phyloP scores from a whole-genome alignment of 2,888 invertebrate species.

The Lumbricus terrestris region DNA sequence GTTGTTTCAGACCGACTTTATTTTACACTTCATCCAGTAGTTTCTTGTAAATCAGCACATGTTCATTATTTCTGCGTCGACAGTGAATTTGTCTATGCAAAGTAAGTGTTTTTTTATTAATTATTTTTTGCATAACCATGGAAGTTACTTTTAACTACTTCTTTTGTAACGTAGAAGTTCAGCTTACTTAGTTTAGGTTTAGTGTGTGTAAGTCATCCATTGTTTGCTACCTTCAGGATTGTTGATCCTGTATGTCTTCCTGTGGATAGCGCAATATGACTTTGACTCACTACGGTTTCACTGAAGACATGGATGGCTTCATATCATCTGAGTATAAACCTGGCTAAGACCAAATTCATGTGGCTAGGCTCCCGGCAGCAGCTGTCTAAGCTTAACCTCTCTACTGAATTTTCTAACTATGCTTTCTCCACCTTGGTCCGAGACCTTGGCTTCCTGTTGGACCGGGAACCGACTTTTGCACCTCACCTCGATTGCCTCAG shows the following conservation, averaged over 20 bases:
- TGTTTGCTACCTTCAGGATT: not conserved
- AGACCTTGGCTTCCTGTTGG: no score
- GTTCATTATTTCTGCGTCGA: slow-evolving; percentile 19
- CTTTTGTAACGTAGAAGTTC: not conserved
- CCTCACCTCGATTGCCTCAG: no score
- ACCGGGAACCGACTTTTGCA: no score
- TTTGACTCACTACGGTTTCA: no score
- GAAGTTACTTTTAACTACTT: not conserved
- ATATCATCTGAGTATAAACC: no score
- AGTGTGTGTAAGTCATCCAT: not conserved
- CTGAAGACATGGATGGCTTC: no score
- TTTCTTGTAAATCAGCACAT: slow-evolving; percentile 13
- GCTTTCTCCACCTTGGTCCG: no score
- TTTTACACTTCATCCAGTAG: slow-evolving; percentile 25
- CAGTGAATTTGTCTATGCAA: slow-evolving; percentile 20
- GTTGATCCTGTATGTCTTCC: not conserved
- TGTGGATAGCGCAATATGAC: not conserved
- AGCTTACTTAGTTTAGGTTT: not conserved
- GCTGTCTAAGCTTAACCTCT: no score
- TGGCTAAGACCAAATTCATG: no score
- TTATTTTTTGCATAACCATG: not conserved
- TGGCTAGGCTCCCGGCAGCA: no score
- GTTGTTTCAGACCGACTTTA: slow-evolving; percentile 26
- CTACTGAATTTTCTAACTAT: no score
- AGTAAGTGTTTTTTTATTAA: slow-evolving; percentile 6